Evolutionary conservation across 2,113 vertebrate species (phyloP).

Genomic region (Brachyhypopomus gauderio): DNA sequence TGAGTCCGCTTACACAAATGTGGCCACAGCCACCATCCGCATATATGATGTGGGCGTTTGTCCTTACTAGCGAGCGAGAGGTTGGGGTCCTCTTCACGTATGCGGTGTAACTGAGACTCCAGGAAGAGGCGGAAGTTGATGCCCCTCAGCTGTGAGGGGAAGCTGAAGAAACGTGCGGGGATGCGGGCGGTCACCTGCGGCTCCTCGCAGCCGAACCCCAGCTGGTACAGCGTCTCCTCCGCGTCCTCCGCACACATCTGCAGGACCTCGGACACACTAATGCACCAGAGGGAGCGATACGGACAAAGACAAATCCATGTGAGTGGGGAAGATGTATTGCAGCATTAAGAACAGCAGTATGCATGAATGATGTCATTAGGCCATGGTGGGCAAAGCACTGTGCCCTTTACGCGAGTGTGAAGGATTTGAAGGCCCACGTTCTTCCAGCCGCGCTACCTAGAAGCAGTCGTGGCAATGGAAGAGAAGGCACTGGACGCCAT

Average conservation of each 20-base stretch:
- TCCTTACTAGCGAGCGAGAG: constrained; percentile 86
- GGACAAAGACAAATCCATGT: not conserved
- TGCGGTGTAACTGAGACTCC: constrained; percentile 80
- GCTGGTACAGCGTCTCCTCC: constrained; percentile 82
- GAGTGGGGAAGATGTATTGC: not conserved
- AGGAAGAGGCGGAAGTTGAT: constrained; percentile 91
- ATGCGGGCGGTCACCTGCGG: constrained; percentile 77
- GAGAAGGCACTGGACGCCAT: constrained; percentile 81
- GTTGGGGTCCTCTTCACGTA: constrained; percentile 85
- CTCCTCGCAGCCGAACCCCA: constrained; percentile 85
- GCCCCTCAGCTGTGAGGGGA: constrained; percentile 82
- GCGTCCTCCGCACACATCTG: constrained; percentile 80
- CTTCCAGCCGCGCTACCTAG: constrained; percentile 73
- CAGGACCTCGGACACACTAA: constrained; percentile 79
- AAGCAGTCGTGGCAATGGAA: constrained; percentile 74
- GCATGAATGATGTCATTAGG: not conserved
- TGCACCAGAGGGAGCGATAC: not conserved
- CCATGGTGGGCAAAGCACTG: not conserved
- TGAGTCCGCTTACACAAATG: too few relatives aligned
- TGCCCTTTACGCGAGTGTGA: not conserved
- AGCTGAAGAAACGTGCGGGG: constrained; percentile 86
- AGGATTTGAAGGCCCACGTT: not conserved
- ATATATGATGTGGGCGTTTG: not conserved
- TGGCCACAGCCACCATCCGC: too few relatives aligned
- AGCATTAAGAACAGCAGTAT: not conserved